These are phyloP conservation scores for Malachius bipustulatus DNA, from an alignment of 2,888 invertebrate species.

Conservation along the genomic window DNA sequence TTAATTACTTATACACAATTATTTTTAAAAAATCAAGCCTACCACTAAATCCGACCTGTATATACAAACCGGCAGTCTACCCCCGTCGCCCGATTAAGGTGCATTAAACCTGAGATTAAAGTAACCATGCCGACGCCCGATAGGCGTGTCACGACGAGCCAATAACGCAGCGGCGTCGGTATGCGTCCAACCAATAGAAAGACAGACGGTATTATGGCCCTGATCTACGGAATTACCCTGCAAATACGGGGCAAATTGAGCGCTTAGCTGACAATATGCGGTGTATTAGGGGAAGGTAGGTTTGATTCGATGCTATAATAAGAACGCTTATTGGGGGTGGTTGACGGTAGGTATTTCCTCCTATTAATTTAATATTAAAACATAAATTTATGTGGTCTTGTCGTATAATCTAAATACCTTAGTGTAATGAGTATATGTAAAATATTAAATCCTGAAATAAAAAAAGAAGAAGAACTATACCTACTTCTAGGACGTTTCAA, in stretches of 20 bases:
- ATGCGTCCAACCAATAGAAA: not conserved
- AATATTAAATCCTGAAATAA: no score
- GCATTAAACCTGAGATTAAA: slow-evolving; percentile 1
- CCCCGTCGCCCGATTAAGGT: slow-evolving; percentile 1
- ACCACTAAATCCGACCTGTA: no score
- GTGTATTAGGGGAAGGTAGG: slow-evolving; percentile 32
- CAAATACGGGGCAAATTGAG: slow-evolving; percentile 24
- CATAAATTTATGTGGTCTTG: no score
- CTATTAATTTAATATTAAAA: no score
- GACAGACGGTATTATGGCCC: slow-evolving; percentile 4
- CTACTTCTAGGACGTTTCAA: no score
- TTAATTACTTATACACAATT: no score
- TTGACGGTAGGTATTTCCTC: no score
- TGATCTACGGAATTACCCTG: slow-evolving; percentile 2
- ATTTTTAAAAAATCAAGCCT: no score
- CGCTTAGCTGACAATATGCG: slow-evolving; percentile 33
- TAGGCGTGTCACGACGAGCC: slow-evolving; percentile 2
- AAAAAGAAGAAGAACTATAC: no score
- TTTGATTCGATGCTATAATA: slow-evolving; percentile 17
- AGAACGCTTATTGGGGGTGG: not conserved
- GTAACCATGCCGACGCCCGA: not conserved
- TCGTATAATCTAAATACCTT: no score
- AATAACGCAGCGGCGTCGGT: not conserved
- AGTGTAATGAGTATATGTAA: no score
- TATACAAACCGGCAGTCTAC: no score